These are phyloP conservation scores for Chloebia gouldiae DNA, from an alignment of 2,113 vertebrate species.

Conservation along the genomic window DNA sequence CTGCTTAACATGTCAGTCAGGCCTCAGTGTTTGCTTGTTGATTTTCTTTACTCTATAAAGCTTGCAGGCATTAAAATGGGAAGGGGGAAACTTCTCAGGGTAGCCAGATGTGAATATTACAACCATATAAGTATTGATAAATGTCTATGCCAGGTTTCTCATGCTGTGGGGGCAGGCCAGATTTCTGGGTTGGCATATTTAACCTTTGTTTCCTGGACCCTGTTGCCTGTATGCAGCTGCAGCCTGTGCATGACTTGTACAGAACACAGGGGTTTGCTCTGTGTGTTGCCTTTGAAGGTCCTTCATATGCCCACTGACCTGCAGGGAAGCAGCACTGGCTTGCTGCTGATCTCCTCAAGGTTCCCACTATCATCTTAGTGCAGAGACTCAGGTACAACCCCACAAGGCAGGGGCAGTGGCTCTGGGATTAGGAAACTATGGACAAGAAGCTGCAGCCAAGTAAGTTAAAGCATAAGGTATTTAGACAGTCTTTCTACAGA, in stretches of 20 bases:
- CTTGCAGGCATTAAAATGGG: neutral
- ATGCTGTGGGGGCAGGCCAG: neutral
- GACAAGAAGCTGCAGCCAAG: neutral
- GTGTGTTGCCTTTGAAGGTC: neutral
- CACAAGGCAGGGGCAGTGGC: neutral
- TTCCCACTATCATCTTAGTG: neutral
- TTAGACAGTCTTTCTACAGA: neutral
- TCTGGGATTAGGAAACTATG: neutral
- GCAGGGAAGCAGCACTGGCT: neutral
- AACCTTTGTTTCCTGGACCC: neutral
- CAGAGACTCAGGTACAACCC: neutral
- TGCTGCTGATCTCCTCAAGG: neutral
- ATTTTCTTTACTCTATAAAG: neutral
- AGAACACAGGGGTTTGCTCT: neutral
- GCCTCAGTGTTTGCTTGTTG: neutral
- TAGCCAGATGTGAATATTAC: neutral
- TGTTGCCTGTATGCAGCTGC: neutral
- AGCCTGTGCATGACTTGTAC: neutral
- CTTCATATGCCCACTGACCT: accelerated
- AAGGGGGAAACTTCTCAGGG: neutral
- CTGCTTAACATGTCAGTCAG: neutral
- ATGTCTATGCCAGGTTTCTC: neutral
- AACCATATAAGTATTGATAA: neutral
- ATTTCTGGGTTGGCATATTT: neutral
- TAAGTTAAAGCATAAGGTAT: neutral